Evolutionary conservation across 2,797 vertebrate species (phyloP).

Genomic region (Enteromius argenteus): DNA sequence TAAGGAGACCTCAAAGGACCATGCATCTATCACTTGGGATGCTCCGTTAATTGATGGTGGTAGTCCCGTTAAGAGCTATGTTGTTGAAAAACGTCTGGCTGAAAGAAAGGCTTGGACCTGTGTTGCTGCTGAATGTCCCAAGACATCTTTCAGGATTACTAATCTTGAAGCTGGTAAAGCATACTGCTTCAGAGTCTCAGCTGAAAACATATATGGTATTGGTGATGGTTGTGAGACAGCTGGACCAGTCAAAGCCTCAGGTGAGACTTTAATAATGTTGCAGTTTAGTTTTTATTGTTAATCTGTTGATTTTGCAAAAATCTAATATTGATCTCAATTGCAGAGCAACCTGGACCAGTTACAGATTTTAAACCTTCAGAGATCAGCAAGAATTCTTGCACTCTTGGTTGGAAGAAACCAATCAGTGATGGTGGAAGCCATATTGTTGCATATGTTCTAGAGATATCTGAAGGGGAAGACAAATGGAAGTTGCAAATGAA

Average conservation of each 20-base stretch:
- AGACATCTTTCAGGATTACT: constrained; percentile 90
- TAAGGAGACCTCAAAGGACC: constrained; percentile 91
- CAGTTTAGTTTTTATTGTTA: not conserved
- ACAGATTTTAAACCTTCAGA: constrained; percentile 87
- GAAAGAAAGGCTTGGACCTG: constrained; percentile 98
- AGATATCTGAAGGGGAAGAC: constrained; percentile 85
- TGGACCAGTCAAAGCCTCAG: constrained; percentile 93
- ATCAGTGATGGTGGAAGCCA: constrained; percentile 91
- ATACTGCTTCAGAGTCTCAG: constrained; percentile 96
- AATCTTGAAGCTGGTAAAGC: constrained; percentile 94
- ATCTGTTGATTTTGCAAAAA: not conserved
- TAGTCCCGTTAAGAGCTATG: constrained; percentile 92
- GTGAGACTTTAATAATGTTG: constrained; percentile 67
- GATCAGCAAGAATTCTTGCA: constrained; percentile 89
- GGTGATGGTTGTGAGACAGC: constrained; percentile 95
- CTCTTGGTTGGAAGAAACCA: constrained; percentile 94
- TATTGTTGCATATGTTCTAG: constrained; percentile 88
- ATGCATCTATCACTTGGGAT: constrained; percentile 92
- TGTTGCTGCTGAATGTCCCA: constrained; percentile 88
- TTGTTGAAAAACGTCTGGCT: constrained; percentile 95
- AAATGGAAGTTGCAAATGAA: constrained; percentile 91
- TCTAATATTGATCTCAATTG: constrained; percentile 21
- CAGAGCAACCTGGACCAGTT: constrained; percentile 97
- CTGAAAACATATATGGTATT: constrained; percentile 96
- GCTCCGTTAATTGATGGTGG: constrained; percentile 93